phyloP scores from a whole-genome alignment of 35 echinoderm and acorn worm genomes.

The Patiria miniata region DNA sequence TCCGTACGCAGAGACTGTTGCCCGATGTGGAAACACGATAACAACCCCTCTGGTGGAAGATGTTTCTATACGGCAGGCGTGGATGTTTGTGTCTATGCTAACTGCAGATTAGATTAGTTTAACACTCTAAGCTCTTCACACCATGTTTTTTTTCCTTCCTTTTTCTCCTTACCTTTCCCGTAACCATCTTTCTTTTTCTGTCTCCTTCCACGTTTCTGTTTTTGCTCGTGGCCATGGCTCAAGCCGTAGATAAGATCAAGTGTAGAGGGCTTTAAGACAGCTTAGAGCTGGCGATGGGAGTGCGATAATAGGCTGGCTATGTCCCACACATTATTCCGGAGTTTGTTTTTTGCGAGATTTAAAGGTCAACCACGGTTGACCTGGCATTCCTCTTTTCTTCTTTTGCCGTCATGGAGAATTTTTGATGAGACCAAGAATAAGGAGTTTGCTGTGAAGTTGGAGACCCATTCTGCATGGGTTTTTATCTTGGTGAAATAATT shows the following conservation, averaged over 20 bases:
- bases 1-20: neutral
- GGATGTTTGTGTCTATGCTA: slow-evolving; percentile 2
- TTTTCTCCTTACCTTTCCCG: neutral
- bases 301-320: slow-evolving; percentile 3
- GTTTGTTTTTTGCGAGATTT: slow-evolving; percentile 4
- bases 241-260: neutral
- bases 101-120: slow-evolving; percentile 25
- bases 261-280: slow-evolving; percentile 20
- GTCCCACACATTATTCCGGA: slow-evolving; percentile 7
- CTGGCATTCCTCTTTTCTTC: neutral
- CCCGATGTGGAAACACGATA: neutral
- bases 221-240: slow-evolving; percentile 21
- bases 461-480: too few species aligned
- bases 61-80: neutral
- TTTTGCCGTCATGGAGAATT: neutral
- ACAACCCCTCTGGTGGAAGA: neutral
- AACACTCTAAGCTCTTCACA: neutral
- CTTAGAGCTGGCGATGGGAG: neutral
- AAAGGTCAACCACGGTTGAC: slow-evolving; percentile 23
- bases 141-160: neutral
- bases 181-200: neutral
- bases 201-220: neutral
- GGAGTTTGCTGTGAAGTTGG: too few species aligned
- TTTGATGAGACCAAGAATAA: too few species aligned
- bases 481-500: too few species aligned